These are phyloP conservation scores for Coccyzus lansbergi DNA, from an alignment of 2,797 vertebrate species.

Conservation along the genomic window DNA sequence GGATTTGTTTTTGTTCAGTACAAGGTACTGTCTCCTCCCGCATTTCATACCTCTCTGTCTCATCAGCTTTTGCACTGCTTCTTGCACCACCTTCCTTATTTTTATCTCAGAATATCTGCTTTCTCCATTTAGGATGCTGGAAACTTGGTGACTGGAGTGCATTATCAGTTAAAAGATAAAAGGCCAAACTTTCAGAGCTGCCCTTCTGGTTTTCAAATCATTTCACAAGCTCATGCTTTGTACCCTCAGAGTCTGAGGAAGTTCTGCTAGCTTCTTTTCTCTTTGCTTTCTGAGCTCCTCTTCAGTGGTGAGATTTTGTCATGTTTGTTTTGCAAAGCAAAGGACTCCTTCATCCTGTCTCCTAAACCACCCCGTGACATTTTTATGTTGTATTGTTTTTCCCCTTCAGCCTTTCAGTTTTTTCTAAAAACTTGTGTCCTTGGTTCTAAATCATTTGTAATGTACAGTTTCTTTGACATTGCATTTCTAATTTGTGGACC, in stretches of 20 bases:
- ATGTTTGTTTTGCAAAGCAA: not conserved
- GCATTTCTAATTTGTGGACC: not conserved
- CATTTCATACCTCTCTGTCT: not conserved
- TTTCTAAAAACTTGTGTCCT: not conserved
- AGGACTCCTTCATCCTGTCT: not conserved
- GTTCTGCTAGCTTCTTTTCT: not conserved
- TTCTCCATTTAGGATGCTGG: not conserved
- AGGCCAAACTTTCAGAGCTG: not conserved
- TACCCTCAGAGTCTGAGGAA: not conserved
- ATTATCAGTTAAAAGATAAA: not conserved
- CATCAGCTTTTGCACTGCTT: not conserved
- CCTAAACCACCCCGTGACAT: accelerated
- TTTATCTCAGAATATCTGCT: not conserved
- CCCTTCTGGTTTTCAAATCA: not conserved
- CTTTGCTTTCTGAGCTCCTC: not conserved
- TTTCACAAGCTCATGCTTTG: not conserved
- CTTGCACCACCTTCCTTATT: not conserved
- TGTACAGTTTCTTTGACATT: accelerated
- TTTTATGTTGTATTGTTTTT: not conserved
- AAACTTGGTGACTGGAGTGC: not conserved
- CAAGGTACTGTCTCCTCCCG: not conserved
- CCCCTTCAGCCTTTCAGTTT: not conserved
- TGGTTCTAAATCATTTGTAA: not conserved
- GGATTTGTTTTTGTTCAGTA: not conserved
- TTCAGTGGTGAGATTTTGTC: not conserved